Evolutionary conservation across 2,797 vertebrate genomes (phyloP).

Genomic region (Parotocinclus haroldoi): DNA sequence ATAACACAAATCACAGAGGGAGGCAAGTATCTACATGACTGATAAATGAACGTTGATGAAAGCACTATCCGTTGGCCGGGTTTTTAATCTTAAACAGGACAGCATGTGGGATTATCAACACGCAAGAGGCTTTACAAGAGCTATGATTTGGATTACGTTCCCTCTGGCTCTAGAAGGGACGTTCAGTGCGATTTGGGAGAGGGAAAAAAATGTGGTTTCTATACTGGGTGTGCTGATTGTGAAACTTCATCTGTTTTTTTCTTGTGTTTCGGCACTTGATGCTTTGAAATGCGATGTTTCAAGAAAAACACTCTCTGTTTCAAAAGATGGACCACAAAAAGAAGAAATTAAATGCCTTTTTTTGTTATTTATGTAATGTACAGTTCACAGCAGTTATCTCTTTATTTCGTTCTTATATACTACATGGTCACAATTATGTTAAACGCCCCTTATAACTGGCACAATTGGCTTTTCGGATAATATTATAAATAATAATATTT

Average conservation of each 20-base stretch:
- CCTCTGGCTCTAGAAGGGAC: slow-evolving; percentile 24
- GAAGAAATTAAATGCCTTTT: not conserved
- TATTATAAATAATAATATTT: too few species aligned
- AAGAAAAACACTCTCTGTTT: slow-evolving; percentile 4
- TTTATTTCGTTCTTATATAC: not conserved
- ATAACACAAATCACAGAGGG: slow-evolving; percentile 7
- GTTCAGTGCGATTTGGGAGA: slow-evolving; percentile 19
- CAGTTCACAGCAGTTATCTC: slow-evolving; percentile 6
- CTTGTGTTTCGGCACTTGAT: slow-evolving; percentile 31
- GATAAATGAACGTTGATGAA: slow-evolving; percentile 17
- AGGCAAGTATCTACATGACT: slow-evolving; percentile 11
- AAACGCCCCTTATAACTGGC: not conserved
- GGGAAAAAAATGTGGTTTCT: slow-evolving; percentile 18
- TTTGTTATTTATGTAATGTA: slow-evolving; percentile 10
- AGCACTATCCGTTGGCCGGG: not conserved
- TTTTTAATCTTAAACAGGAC: slow-evolving; percentile 16
- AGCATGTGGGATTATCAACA: slow-evolving; percentile 24
- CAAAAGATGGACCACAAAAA: not conserved
- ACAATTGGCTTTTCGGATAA: too few species aligned
- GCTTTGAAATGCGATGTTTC: slow-evolving; percentile 23
- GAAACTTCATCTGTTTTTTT: slow-evolving; percentile 41
- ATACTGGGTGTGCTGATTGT: slow-evolving; percentile 37
- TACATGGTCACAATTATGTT: slow-evolving; percentile 1
- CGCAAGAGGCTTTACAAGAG: slow-evolving; percentile 17
- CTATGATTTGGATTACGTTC: slow-evolving; percentile 31